Base-by-base conservation (phyloP, 2,113 vertebrate species). In the Ardeotis arabs region DNA sequence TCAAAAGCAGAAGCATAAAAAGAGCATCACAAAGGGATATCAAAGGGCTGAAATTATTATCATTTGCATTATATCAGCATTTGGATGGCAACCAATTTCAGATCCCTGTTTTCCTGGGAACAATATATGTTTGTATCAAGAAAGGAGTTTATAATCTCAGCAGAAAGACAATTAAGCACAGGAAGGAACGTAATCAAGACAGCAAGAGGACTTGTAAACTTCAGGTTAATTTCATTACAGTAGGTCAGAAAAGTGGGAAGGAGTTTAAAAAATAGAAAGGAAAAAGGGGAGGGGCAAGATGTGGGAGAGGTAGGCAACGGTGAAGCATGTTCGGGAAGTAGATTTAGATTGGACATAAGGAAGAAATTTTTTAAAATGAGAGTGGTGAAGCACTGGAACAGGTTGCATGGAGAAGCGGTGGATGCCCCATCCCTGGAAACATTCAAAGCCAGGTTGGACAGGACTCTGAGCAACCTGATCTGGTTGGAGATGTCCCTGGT, bases 1-100 rank as follows among this genome's bases (percentile, higher is more conserved):
- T 94, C 79, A 93, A 95, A 81, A 86, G 83, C 62, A 87, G 77
- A 31, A 82, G 89, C 80, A 58, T n/a, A 50, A 76, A 67, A 87
- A 87, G 76, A 87, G 53, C 69, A 90, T 69, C 80, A 76, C 60
- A 95, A 88, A 77, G 50, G 27, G 68, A 39, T 80, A 85, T 33
- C 85, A 74, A 70, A 94, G 76, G 53, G 58, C 37, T 87, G 74
- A 75, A 89, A 92, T 87, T 76, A 82, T 87, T 50, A 86, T 92
- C 24, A 55, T 82, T 96, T 91, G 77, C 69, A 69, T 87, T 91
- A 45, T 69, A 81, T 58, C 66, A 93, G 60, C 25, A 66, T 78
- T 35, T 92, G 90, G 58, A 94, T 6, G 47, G 58, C 45, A 87
- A 82, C 27, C 80, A 87, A 93, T 58, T 62, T 37, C 69, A 82